Conservation (phyloP, 2,113 vertebrate species). For the Solea senegalensis region DNA sequence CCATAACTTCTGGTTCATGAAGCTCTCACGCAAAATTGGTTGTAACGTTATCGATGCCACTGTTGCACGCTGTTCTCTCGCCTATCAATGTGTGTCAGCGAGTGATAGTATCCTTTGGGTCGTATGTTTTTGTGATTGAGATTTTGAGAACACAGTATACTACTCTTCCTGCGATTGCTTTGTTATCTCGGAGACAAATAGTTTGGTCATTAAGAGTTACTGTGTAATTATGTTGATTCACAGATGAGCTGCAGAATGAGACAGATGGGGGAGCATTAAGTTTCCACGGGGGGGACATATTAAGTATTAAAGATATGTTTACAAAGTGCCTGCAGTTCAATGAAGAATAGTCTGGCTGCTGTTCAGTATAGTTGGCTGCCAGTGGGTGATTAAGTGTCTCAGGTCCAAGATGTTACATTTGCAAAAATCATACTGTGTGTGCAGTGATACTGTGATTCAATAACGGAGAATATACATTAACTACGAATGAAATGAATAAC, state of each 20-base stretch:
- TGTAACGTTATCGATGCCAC: not conserved
- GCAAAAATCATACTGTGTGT: not conserved
- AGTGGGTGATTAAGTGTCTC: conserved; percentile 9
- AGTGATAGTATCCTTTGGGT: not conserved
- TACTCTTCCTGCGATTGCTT: conserved; percentile 16
- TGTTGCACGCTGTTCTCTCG: not conserved
- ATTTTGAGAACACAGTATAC: not conserved
- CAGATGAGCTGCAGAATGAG: conserved; percentile 38
- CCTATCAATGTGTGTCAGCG: not conserved
- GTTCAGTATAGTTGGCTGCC: not conserved
- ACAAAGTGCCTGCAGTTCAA: conserved; percentile 12
- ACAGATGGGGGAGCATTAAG: conserved; percentile 19
- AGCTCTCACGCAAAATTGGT: not conserved
- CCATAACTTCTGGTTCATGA: not conserved
- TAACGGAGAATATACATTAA: not conserved
- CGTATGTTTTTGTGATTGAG: conserved; percentile 29
- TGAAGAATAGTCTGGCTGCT: not conserved
- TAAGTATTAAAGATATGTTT: conserved; percentile 39
- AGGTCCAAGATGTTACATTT: conserved; percentile 22
- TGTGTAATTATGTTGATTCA: conserved; percentile 38
- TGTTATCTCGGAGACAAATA: conserved; percentile 25
- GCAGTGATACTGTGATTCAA: not conserved
- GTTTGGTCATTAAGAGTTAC: conserved; percentile 24
- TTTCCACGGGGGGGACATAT: conserved; percentile 1
- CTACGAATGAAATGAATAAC: not conserved